Evolutionary conservation across 2,888 invertebrate genomes (phyloP), one percentile per base, ranked within the genome.

Genomic region (Salpingus planirostris): DNA sequence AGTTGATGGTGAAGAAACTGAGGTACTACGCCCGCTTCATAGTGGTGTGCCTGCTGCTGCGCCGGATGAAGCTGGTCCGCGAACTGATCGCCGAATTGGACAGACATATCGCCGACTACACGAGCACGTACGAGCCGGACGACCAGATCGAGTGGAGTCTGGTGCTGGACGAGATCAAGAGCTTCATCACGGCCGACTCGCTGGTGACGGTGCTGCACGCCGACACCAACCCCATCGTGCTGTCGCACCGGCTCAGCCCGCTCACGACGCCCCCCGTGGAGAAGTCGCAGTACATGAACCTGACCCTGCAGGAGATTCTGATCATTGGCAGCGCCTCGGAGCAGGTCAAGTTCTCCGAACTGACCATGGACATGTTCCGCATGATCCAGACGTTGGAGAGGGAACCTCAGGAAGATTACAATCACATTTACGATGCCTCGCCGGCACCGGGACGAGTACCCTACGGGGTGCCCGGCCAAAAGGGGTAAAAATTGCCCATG

Each of bases 321-420:
- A 90, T 96, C 45, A 82, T 96, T 36, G 95, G 96, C 36, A 92
- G 92, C 62, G 84, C 86, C 54, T 78, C 84, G 44, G 89, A 92
- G 57, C 95, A 96, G 73, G 88, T 92, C 15, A 93, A 93, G 66
- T 95, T 93, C 68, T 92, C 91, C 47, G 95, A 96, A 65, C 69
- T 96, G 47, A 95, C 95, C 8, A 81, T 96, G 74, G 96, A 96
- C 68, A 96, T 96, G 96, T 96, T 89, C 66, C 74, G 95, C 51
- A 93, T 96, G 81, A 73, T 95, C 38, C 96, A 96, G 67, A 91
- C 91, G 1, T 67, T 96, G 38, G 96, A 96, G 62, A 70, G 91
- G 43, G 93, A 96, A 59, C 89, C 91, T 7, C 81, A 85, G 48
- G 88, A 88, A 50, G 85, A 85, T 44, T 71, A 77, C 28, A 81